Percentiles rank a stretch among this genome's conserved stretches.
These are phyloP conservation scores for Crocodylus rhombifer DNA, from an alignment of 2,797 vertebrate genomes.

Conservation along the genomic window DNA sequence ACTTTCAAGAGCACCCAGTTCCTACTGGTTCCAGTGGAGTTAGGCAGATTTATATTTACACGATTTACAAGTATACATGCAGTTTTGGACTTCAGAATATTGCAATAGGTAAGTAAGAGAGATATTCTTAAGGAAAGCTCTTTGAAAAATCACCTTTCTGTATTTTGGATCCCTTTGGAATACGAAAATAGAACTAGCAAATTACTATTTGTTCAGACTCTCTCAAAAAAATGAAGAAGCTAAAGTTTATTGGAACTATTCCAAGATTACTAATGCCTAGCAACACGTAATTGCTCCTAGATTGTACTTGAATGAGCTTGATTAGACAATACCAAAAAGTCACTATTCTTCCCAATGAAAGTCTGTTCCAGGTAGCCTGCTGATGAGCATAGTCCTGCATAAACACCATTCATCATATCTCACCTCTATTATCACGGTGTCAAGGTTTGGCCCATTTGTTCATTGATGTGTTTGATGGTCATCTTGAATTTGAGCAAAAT, in stretches of 20 bases:
- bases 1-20: neutral
- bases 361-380: slow-evolving; percentile 16
- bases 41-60: neutral
- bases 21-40: slow-evolving; percentile 6
- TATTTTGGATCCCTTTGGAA: neutral
- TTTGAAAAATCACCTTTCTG: neutral
- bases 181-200: neutral
- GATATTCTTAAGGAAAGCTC: neutral
- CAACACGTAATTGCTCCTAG: neutral
- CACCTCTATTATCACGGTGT: neutral
- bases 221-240: neutral
- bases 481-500: neutral
- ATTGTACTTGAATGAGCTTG: neutral
- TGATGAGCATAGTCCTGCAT: slow-evolving; percentile 16
- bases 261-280: slow-evolving; percentile 1
- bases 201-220: neutral
- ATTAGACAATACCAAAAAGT: slow-evolving; percentile 31
- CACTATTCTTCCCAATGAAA: slow-evolving; percentile 14
- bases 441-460: neutral
- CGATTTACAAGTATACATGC: slow-evolving; percentile 32
- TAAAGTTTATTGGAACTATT: neutral
- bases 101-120: neutral
- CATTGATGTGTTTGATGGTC: neutral
- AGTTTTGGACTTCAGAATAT: neutral
- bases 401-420: neutral